Conservation (phyloP, 2,113 vertebrate genomes). For the Bufo gargarizans region DNA sequence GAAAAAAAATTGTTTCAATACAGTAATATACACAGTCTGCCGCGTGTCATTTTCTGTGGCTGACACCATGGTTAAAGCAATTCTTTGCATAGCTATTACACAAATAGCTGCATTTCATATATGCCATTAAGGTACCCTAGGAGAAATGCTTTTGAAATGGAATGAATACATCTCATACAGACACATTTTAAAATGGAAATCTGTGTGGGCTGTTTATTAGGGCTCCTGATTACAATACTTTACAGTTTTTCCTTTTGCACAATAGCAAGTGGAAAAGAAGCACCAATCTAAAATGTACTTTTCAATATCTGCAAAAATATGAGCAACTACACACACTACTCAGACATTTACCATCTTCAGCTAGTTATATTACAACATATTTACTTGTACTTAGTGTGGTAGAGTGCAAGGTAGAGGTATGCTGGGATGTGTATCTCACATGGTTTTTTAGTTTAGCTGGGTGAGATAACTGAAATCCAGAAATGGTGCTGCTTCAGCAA, state of each 20-base stretch:
- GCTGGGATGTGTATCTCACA: too few species aligned
- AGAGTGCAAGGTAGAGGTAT: too few species aligned
- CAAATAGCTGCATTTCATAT: conserved; percentile 51
- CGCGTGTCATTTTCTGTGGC: conserved; percentile 45
- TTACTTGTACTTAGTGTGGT: conserved; percentile 13
- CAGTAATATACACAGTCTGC: conserved; percentile 19
- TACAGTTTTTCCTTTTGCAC: conserved; percentile 17
- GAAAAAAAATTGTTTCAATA: conserved; percentile 1
- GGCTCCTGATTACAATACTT: conserved; percentile 42
- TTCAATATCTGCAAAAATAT: conserved; percentile 5
- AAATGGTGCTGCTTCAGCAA: too few species aligned
- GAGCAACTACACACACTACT: neutral
- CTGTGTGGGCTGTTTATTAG: conserved; percentile 35
- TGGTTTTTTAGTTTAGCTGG: too few species aligned
- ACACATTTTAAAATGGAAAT: conserved; percentile 37
- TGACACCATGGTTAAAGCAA: conserved; percentile 50
- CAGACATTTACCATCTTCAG: neutral
- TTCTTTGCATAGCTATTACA: conserved; percentile 53
- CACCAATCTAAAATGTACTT: neutral
- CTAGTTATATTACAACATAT: conserved; percentile 23
- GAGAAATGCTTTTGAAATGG: conserved; percentile 35
- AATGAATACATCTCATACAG: conserved; percentile 43
- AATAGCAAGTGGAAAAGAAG: neutral
- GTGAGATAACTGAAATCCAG: too few species aligned
- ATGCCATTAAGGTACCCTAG: conserved; percentile 47